These are phyloP conservation scores for Pagrus major DNA, from an alignment of 2,113 vertebrate species.

Conservation along the genomic window DNA sequence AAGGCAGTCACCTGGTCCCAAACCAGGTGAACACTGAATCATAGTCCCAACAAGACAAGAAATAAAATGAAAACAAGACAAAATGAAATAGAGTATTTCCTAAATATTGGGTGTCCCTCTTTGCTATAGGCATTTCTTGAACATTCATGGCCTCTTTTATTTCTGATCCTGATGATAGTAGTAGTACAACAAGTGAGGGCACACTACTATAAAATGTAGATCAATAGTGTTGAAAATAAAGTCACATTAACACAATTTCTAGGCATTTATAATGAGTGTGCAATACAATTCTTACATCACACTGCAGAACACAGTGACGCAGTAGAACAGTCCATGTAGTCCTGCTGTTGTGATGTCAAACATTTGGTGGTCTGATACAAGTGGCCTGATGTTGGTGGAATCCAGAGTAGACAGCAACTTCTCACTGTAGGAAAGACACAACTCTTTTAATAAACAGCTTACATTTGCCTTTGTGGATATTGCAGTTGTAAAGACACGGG, in stretches of 20 bases:
- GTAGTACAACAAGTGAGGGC: neutral
- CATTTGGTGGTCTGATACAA: neutral
- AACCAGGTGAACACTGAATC: neutral
- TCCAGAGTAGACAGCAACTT: neutral
- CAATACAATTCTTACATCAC: constrained; percentile 20
- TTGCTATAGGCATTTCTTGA: neutral
- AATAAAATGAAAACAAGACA: neutral
- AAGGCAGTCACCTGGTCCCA: neutral
- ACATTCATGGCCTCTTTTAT: neutral
- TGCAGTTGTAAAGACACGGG: too few species aligned
- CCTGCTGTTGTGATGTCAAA: neutral
- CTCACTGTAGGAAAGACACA: constrained; percentile 47
- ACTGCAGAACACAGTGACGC: neutral
- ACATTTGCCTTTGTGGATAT: too few species aligned
- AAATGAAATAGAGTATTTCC: neutral
- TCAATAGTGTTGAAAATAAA: constrained; percentile 36
- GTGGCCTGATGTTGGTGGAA: neutral
- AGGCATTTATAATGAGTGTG: constrained; percentile 28
- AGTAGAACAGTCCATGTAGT: constrained; percentile 1
- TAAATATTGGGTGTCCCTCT: neutral
- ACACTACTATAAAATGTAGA: neutral
- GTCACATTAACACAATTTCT: constrained; percentile 23
- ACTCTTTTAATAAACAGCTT: neutral
- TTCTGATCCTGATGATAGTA: neutral
- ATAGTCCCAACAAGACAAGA: neutral